Base-by-base conservation (phyloP, 2,113 vertebrate genomes). In the Salvelinus fontinalis region DNA sequence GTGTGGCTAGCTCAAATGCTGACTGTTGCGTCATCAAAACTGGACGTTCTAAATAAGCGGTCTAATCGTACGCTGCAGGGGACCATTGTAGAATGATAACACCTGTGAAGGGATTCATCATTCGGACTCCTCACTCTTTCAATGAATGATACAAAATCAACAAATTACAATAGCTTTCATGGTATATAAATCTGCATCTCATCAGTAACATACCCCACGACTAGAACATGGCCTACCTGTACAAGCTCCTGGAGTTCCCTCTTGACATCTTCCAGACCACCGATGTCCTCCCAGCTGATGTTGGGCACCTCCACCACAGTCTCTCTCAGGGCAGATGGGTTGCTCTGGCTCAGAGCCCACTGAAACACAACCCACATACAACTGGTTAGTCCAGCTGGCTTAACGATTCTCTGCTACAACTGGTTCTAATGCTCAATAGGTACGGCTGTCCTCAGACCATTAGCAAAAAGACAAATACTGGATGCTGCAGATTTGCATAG, bases 321-420 rank as follows among this genome's bases (percentile, higher is more conserved):
- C 92, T 97, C 96, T 26, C 96, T 87, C 74, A 96, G 89, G 59
- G 96, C 95, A 75, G 96, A 97, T 64, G 96, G 96, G 74, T 97
- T 97, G 86, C 96, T 97, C 89, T 97, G 96, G 84, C 95, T 96
- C 77, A 97, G 88, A 39, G 96, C 96, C 96, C 96, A 97, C 96
- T 97, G 16, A 2, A 79, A 70, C 27, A 79, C 18, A 71, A 26
- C 26, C 29, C 13, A 78, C 18, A 48, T 48, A 73, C 27, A 54
- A 62, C n/a, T 7, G 18, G 59, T 62, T 62, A n/a, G 16, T 62
- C n/a, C 59, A 5, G 59, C 59, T 62, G n/a, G n/a, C n/a, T 62
- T 22, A 62, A n/a, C 13, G 18, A 20, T 57, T 57, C 16, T 18
- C 2, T 57, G 20, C 59, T 24, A n/a, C 59, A 1, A 62, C 59